Percentiles rank a stretch among this genome's conserved stretches.
Conservation (phyloP, 2,888 invertebrate species). For the Macrosoma leucophasiata region DNA sequence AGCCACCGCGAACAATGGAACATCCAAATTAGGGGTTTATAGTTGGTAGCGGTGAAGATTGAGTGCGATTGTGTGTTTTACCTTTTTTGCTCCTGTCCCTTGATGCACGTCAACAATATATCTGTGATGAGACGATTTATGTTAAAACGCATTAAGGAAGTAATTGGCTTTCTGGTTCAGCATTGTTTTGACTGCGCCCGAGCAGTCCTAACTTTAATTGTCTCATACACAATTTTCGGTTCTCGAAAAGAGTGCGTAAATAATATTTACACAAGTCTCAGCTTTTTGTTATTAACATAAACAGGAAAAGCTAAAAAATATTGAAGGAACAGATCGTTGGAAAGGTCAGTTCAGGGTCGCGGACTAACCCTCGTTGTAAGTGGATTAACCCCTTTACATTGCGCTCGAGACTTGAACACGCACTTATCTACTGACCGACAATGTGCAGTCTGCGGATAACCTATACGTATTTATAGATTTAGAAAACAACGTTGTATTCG, state of each 20-base stretch:
- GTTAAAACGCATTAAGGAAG: no score
- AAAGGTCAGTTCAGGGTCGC: slow-evolving; percentile 57
- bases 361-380: slow-evolving; percentile 50
- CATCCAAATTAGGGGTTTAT: slow-evolving; percentile 61
- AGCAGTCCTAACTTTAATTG: no score
- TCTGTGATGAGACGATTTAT: no score
- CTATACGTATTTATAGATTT: no score
- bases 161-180: no score
- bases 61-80: slow-evolving; percentile 11
- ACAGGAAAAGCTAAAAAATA: no score
- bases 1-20: slow-evolving; percentile 62
- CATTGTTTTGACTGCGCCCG: no score
- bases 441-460: slow-evolving; percentile 24
- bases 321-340: slow-evolving; percentile 13
- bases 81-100: slow-evolving; percentile 17
- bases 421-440: slow-evolving; percentile 33
- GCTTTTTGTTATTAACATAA: no score
- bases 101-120: slow-evolving; percentile 16
- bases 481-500: no score
- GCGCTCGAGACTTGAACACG: slow-evolving; percentile 40
- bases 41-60: slow-evolving; percentile 29
- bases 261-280: no score
- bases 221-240: no score
- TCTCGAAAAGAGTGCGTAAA: no score
- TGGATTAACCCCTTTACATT: slow-evolving; percentile 65